Evolutionary conservation across 35 echinoderm and acorn worm genomes (phyloP).

Genomic region (Lytechinus variegatus): DNA sequence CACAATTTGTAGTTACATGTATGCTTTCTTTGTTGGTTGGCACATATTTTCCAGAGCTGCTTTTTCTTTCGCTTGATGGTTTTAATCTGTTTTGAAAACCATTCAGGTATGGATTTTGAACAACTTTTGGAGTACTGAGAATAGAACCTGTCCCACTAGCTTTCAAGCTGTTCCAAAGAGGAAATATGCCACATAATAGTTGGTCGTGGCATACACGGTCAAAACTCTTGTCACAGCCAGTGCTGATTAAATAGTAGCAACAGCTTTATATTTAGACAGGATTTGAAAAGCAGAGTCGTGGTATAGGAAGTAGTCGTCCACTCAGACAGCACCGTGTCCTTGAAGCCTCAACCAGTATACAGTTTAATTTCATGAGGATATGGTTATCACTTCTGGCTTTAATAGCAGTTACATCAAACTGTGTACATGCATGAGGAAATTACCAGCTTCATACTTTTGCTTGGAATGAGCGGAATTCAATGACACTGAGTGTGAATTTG

Average conservation of each 20-base stretch:
- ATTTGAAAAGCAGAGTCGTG: background rate
- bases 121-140: background rate
- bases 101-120: background rate
- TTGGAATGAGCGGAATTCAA: background rate
- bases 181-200: background rate
- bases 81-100: background rate
- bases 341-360: background rate
- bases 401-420: background rate
- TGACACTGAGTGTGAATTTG: background rate
- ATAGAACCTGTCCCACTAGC: background rate
- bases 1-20: background rate
- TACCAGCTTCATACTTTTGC: background rate
- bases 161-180: background rate
- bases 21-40: background rate
- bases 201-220: background rate
- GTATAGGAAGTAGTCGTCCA: background rate
- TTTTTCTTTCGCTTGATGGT: background rate
- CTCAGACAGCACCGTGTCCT: background rate
- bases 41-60: background rate
- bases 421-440: background rate
- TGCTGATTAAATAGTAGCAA: background rate
- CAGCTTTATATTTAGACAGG: background rate
- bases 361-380: background rate
- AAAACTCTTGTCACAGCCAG: background rate
- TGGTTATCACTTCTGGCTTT: background rate